Conservation (phyloP, 2,797 vertebrate genomes). For the Pseudomugil gertrudae region DNA sequence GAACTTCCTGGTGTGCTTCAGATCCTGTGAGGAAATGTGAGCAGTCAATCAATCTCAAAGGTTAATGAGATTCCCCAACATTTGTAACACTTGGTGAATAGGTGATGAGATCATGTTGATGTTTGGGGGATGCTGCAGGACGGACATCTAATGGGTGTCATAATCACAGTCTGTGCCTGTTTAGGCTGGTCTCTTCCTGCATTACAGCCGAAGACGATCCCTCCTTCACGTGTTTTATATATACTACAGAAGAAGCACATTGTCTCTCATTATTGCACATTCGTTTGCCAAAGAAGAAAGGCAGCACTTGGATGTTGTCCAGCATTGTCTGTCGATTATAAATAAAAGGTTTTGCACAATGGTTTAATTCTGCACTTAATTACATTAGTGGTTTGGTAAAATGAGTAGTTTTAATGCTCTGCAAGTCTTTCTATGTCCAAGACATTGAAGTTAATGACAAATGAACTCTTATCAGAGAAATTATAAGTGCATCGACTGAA, state of each 20-base stretch:
- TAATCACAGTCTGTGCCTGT: constrained; percentile 3
- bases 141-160: neutral
- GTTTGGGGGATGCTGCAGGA: neutral
- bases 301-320: neutral
- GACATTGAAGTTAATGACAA: neutral
- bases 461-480: neutral
- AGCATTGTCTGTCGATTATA: neutral
- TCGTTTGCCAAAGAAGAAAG: neutral
- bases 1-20: constrained; percentile 12
- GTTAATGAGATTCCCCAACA: neutral
- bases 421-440: neutral
- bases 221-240: neutral
- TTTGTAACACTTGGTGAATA: neutral
- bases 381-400: neutral
- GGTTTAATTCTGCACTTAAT: neutral
- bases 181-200: constrained; percentile 20
- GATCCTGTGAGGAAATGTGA: neutral
- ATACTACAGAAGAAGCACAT: neutral
- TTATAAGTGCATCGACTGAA: neutral
- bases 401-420: neutral
- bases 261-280: neutral
- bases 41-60: neutral
- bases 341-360: neutral
- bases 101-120: neutral
- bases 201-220: constrained; percentile 4